Evolutionary conservation across 2,888 invertebrate species (phyloP).

Genomic region (Frankliniella intonsa): DNA sequence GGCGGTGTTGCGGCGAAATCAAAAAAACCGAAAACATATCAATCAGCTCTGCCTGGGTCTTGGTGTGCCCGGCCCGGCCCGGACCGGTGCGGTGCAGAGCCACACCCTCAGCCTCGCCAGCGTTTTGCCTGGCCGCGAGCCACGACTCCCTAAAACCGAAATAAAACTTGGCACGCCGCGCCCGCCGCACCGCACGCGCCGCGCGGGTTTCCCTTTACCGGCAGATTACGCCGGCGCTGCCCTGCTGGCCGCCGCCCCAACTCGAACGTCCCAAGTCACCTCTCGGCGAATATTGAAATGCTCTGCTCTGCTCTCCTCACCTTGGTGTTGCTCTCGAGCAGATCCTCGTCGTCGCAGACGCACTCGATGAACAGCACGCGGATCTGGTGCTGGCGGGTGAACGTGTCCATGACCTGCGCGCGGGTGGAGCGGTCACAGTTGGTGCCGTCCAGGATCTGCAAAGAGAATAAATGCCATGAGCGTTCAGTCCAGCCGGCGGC

Average conservation of each 20-base stretch:
- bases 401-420: slow-evolving; percentile 68
- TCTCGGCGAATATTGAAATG: slow-evolving; percentile 20
- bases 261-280: neutral
- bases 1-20: too few species aligned
- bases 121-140: neutral
- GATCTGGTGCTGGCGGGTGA: slow-evolving; percentile 67
- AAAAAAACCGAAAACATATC: too few species aligned
- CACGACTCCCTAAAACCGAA: neutral
- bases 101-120: neutral
- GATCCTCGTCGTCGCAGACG: slow-evolving; percentile 73
- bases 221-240: neutral
- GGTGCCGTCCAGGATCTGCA: slow-evolving; percentile 85
- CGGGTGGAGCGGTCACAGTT: slow-evolving; percentile 81
- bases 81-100: too few species aligned
- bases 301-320: slow-evolving; percentile 44
- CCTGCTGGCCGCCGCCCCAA: neutral
- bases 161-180: neutral
- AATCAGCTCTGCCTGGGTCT: too few species aligned
- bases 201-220: slow-evolving; percentile 5
- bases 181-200: neutral
- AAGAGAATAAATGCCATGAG: neutral
- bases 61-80: too few species aligned
- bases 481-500: too few species aligned
- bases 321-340: slow-evolving; percentile 67
- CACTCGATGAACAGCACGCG: slow-evolving; percentile 89